Base-by-base conservation (phyloP, 92 coral and sea anemone genomes). In the Pocillopora meandrina region DNA sequence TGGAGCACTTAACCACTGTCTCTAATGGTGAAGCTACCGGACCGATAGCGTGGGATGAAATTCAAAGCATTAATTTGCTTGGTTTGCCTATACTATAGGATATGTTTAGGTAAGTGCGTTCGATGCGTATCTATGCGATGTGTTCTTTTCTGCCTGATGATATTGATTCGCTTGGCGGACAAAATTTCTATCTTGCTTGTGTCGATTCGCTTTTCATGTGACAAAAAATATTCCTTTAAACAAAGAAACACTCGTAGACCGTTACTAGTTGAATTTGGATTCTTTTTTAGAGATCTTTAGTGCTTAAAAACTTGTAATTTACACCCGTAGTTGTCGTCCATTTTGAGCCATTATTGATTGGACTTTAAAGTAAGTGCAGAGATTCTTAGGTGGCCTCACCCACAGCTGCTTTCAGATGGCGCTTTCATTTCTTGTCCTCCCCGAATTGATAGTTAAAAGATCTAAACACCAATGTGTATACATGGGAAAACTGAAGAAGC, bases 11-110 rank as follows among this genome's bases (percentile, higher is more conserved):
- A 74, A 82, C 79, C 79, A 80, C 81, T 60, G 70, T 72, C 77
- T 91, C 95, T 89, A 68, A 94, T 94, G 98, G 83, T 67, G 84
- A 86, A 85, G 78, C 76, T 87, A 87, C 84, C 89, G 89, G 76
- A 70, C 77, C 86, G 90, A 82, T 94, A 89, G 95, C 91, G 84
- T 88, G 90, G 87, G 82, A 94, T 94, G 98, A 90, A 82, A 74
- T 70, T 82, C 86, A 84, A 89, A 86, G 98, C 95, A 84, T 75
- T 94, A 59, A 35, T 94, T 94, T 90, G 93, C 85, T 83, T 94
- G 88, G 76, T 90, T 79, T 85, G 92, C 73, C 74, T 90, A 64
- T 83, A 71, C 71, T 74, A 59, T 57, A 85, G 90, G 65, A 77
- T 82, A 77, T 87, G 90, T 80, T 59, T 76, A 20, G 98, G 98